Percentiles rank a stretch among this genome's conserved stretches.
Conservation (phyloP, 2,113 vertebrate genomes). For the Pelecanus crispus region DNA sequence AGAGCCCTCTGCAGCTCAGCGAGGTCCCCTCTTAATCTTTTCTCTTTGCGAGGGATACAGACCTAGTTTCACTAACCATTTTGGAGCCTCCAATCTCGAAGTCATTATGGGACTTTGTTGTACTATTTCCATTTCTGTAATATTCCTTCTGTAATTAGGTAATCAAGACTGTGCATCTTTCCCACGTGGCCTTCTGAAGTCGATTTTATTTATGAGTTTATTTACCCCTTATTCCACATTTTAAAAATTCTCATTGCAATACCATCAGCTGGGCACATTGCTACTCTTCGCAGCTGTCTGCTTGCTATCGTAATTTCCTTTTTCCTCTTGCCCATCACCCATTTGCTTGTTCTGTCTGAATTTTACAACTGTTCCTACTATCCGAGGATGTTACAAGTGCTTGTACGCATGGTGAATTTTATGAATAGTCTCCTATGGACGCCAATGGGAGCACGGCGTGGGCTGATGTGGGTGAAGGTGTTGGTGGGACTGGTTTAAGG, state of each 20-base stretch:
- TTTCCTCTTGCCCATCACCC: background rate
- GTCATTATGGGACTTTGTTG: conserved; percentile 33
- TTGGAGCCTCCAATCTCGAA: background rate
- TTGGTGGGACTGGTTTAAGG: background rate
- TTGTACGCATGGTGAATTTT: background rate
- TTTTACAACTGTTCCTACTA: conserved; percentile 5
- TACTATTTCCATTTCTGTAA: conserved; percentile 38
- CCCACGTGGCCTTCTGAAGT: background rate
- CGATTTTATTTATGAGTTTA: conserved; percentile 44
- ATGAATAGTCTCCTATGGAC: background rate
- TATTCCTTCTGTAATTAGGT: conserved; percentile 41
- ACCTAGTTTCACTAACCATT: conserved; percentile 32
- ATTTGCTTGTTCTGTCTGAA: background rate
- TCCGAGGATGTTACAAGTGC: background rate
- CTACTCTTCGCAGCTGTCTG: background rate
- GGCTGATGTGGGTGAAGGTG: background rate
- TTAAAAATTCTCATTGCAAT: background rate
- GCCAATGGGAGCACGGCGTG: rapidly evolving
- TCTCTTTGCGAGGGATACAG: conserved; percentile 18
- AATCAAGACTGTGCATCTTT: conserved; percentile 14
- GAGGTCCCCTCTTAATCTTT: conserved; percentile 47
- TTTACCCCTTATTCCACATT: background rate
- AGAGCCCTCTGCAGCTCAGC: background rate
- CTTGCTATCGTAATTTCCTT: conserved; percentile 3
- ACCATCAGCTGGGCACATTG: background rate